Base-by-base conservation (phyloP, 1,140 invertebrate species). In the Magallana angulata region DNA sequence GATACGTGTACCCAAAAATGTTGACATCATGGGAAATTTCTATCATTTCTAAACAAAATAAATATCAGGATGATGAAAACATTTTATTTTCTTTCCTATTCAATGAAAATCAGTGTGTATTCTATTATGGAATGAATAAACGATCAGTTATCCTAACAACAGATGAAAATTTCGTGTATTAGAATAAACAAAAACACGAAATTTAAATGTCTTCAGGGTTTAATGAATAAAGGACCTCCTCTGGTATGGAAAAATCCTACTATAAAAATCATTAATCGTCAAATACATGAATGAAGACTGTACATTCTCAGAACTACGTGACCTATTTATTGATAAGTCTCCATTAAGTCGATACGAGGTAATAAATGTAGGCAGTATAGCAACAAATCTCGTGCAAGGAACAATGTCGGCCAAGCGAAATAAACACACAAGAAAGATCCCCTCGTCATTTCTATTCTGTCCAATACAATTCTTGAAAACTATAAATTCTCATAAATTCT, bases 151-250 rank as follows among this genome's bases (percentile, higher is more conserved):
- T 76, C 24, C 2, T 30, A 12, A 76, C 18, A 76, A 30, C 68
- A 12, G 24, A 76, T 76, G 24, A 76, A 76, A 30, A 2, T 76
- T 76, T 71, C 30, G 11, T 12, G 36, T 36, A 36, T 76, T 76
- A 12, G 24, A 30, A 76, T 76, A 76, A 76, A 76, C 68, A 76
- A 76, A 48, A 30, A 76, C 68, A 12, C 36, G 30, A 76, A 14
- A 76, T 76, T 76, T 76, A 76, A 76, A 76, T 76, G 68, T 76
- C 68, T 76, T 76, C 68, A 76, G 68, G 68, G 68, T 76, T 30
- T 76, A 76, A 11, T 76, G 24, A 9, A 36, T 76, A 76, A 76
- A 30, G 24, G 68, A 30, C 68, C 36, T 5, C 36, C 36, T 48
- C 36, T 48, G 36, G 36, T 48, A 48, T 48, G 36, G 36, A 48